Evolutionary conservation across 2,888 invertebrate genomes (phyloP).

Genomic region (Lithophane ornitopus): DNA sequence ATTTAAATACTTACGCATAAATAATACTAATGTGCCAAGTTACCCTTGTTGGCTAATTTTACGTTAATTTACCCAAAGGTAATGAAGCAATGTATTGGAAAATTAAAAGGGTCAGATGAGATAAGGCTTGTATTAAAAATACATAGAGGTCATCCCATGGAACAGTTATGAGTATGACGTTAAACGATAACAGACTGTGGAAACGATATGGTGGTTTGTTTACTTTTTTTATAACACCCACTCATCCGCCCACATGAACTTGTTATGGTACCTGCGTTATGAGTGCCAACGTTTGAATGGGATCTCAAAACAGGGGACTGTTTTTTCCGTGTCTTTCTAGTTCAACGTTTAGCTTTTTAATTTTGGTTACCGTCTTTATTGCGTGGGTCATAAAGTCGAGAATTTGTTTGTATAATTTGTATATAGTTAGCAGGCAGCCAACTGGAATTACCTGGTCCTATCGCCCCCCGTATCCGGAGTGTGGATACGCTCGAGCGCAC

Average conservation of each 20-base stretch:
- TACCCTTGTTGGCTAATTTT: slow-evolving; percentile 68
- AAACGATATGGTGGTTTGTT: slow-evolving; percentile 73
- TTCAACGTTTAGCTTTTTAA: slow-evolving; percentile 38
- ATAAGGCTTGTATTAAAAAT: slow-evolving; percentile 71
- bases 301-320: slow-evolving; percentile 59
- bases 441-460: slow-evolving; percentile 78
- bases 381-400: slow-evolving; percentile 38
- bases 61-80: slow-evolving; percentile 68
- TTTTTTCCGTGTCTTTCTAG: slow-evolving; percentile 50
- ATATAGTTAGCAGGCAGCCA: slow-evolving; percentile 71
- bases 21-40: slow-evolving; percentile 69
- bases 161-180: slow-evolving; percentile 58
- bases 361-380: slow-evolving; percentile 35
- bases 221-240: slow-evolving; percentile 78
- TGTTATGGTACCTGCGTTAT: slow-evolving; percentile 76
- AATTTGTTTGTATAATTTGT: slow-evolving; percentile 57
- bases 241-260: slow-evolving; percentile 78
- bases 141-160: slow-evolving; percentile 59
- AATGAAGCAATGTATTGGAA: slow-evolving; percentile 82
- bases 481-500: slow-evolving; percentile 79
- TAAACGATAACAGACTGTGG: slow-evolving; percentile 54
- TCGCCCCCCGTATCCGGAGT: slow-evolving; percentile 78
- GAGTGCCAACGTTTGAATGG: slow-evolving; percentile 79
- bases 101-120: slow-evolving; percentile 78
- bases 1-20: slow-evolving; percentile 70